Conservation (phyloP, 2,797 vertebrate species). For the Holocentrus rufus region DNA sequence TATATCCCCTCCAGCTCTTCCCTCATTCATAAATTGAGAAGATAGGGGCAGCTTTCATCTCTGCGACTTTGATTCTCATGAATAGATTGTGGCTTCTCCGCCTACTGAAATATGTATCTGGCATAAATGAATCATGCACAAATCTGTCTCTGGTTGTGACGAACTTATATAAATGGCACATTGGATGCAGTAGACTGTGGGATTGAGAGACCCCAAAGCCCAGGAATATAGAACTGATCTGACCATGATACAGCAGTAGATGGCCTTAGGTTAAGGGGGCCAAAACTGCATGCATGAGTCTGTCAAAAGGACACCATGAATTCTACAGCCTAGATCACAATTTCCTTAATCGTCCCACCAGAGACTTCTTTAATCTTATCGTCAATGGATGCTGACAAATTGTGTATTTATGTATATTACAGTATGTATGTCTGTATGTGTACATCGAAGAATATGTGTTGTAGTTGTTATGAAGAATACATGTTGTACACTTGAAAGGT, state of each 20-base stretch:
- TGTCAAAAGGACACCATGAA: not conserved
- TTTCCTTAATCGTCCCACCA: no score
- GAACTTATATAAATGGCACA: slow-evolving; percentile 58
- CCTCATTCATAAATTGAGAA: slow-evolving; percentile 61
- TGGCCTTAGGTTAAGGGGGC: slow-evolving; percentile 25
- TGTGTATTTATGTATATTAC: no score
- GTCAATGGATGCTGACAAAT: no score
- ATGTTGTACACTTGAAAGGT: not conserved
- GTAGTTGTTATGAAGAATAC: no score
- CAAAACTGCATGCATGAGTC: slow-evolving; percentile 5
- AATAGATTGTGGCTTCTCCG: slow-evolving; percentile 66
- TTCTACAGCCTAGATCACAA: no score
- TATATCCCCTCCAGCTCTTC: slow-evolving; percentile 39
- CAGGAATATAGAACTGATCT: slow-evolving; percentile 39
- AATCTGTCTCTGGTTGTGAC: slow-evolving; percentile 57
- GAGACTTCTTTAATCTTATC: no score
- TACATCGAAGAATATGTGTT: no score
- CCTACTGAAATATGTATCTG: slow-evolving; percentile 77
- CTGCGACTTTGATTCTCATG: slow-evolving; percentile 53
- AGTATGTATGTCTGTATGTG: no score
- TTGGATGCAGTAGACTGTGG: slow-evolving; percentile 47
- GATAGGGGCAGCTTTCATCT: slow-evolving; percentile 40
- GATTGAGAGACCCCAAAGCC: slow-evolving; percentile 35
- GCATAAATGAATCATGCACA: slow-evolving; percentile 75
- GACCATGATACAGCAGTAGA: slow-evolving; percentile 30